Conservation (phyloP, 2,888 invertebrate species). For the Graphium colonna region DNA sequence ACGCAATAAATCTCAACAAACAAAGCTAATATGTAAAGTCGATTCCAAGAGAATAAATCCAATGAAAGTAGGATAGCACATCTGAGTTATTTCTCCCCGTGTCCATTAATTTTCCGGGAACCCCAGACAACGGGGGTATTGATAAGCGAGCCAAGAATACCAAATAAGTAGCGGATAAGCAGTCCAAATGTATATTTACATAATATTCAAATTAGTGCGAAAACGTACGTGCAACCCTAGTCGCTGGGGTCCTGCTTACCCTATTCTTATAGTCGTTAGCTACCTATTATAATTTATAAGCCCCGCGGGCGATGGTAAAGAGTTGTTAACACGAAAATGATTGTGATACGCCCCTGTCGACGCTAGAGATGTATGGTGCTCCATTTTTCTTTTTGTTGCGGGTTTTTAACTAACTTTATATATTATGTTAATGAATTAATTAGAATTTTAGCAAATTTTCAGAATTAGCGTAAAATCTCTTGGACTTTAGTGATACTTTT, state of each 20-base stretch:
- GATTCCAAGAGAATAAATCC: slow-evolving; percentile 9
- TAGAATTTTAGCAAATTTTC: too few relatives aligned
- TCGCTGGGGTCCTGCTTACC: slow-evolving; percentile 30
- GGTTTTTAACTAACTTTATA: not conserved
- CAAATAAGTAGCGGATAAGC: slow-evolving; percentile 38
- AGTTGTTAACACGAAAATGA: slow-evolving; percentile 75
- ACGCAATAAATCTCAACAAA: slow-evolving; percentile 6
- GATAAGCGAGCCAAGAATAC: slow-evolving; percentile 49
- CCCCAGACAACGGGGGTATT: slow-evolving; percentile 16
- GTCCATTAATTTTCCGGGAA: slow-evolving; percentile 18
- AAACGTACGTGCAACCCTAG: slow-evolving; percentile 43
- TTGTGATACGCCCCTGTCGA: slow-evolving; percentile 43
- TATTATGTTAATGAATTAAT: not conserved
- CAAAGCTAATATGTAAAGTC: slow-evolving; percentile 10
- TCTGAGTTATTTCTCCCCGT: slow-evolving; percentile 16
- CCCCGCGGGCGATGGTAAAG: slow-evolving; percentile 49
- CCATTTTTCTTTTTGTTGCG: not conserved
- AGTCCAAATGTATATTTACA: slow-evolving; percentile 50
- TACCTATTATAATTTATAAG: slow-evolving; percentile 64
- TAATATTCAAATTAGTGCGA: slow-evolving; percentile 68
- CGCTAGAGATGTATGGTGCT: slow-evolving; percentile 18
- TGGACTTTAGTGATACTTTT: too few relatives aligned
- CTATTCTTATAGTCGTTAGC: slow-evolving; percentile 60
- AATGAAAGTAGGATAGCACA: slow-evolving; percentile 9
- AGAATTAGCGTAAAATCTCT: too few relatives aligned